Percentiles rank a stretch among this genome's conserved stretches.
Conservation (phyloP, 2,113 vertebrate genomes). For the Pelmatolapia mariae region DNA sequence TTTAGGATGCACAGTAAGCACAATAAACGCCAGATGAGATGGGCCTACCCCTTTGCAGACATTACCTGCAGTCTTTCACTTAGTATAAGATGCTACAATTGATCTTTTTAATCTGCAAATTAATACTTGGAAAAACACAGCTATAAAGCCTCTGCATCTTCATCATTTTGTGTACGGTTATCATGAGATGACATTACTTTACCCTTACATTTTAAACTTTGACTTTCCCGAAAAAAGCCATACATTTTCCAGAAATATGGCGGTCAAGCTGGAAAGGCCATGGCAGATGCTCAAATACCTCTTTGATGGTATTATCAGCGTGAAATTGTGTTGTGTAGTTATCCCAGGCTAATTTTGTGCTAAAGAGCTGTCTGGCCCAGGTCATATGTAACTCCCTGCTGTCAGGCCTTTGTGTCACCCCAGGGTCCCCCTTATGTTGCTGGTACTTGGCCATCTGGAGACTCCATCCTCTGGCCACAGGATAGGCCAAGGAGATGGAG, state of each 20-base stretch:
- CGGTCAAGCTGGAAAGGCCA: background rate
- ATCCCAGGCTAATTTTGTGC: slow-evolving; percentile 41
- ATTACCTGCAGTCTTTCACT: background rate
- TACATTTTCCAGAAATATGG: background rate
- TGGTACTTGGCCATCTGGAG: slow-evolving; percentile 45
- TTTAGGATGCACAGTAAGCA: background rate
- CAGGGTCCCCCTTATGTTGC: slow-evolving; percentile 30
- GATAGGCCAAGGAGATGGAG: background rate
- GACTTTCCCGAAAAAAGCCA: background rate
- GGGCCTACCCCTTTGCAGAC: background rate
- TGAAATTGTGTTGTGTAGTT: background rate
- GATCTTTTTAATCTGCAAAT: background rate
- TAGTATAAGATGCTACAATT: background rate
- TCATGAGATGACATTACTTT: background rate
- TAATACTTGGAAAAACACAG: background rate
- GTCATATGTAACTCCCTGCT: slow-evolving; percentile 1
- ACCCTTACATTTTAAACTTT: background rate
- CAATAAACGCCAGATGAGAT: background rate
- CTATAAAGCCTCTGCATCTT: background rate
- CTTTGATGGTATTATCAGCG: slow-evolving; percentile 36
- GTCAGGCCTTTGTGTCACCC: slow-evolving; percentile 25
- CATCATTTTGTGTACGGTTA: background rate
- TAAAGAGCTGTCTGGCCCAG: slow-evolving; percentile 30
- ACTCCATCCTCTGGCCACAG: background rate
- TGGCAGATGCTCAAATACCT: background rate